Evolutionary conservation across 2,113 vertebrate species (phyloP), one percentile per base, ranked within the genome.

Genomic region (Cervus canadensis): DNA sequence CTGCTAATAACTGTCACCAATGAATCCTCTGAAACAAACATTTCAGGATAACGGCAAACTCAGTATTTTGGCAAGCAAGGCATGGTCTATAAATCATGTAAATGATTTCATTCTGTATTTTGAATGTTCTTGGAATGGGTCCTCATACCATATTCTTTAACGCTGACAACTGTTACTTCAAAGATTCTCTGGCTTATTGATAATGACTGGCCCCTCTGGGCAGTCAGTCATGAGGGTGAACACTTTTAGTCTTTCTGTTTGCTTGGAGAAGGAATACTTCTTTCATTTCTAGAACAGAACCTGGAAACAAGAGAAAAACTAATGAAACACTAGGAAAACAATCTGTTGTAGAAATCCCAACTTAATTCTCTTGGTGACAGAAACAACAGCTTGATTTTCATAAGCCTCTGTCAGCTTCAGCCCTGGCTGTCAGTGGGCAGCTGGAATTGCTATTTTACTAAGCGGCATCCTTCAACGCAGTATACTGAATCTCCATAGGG

Each of bases 101-200:
- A 56, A 52, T 76, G 12, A 56, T 92, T 92, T 33, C 64, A 33
- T 90, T 60, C 57, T 89, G 43, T 45, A 67, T 85, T 94, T 59
- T 23, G 19, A 60, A 7, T 76, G 40, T 67, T 97, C 17, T 48
- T 76, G 50, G 86, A 92, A 84, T 67, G 28, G 19, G 4, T 82
- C 45, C 54, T 87, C 25, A 81, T 43, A 33, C 45, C 56, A 12
- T 81, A 11, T 52, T 95, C 30, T 85, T 85, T 67, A 67, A 45
- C 33, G 28, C 54, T 84, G 94, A 64, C 76, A 40, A 45, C 17
- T 21, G n/a, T 86, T 36, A 64, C n/a, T 87, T 96, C 15, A 19
- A 87, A 76, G 48, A 76, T 54, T 19, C 57, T 87, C 67, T 16
- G n/a, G 60, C 12, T 48, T 45, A n/a, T 43, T 30, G 48, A 21